These are phyloP conservation scores for Homarus gammarus DNA, from an alignment of 2,888 invertebrate genomes.

Conservation along the genomic window DNA sequence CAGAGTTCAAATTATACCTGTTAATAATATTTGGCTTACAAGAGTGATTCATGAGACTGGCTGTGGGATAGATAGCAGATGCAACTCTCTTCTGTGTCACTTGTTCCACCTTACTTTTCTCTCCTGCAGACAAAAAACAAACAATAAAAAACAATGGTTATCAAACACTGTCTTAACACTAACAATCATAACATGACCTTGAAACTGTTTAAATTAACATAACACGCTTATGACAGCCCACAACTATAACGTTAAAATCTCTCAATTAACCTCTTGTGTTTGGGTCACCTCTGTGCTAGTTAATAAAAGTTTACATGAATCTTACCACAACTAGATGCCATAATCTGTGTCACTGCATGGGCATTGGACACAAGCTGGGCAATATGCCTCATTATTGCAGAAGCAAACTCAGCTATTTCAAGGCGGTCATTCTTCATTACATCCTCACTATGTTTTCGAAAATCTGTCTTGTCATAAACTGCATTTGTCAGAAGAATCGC, in stretches of 20 bases:
- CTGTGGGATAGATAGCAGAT: slow-evolving; percentile 91
- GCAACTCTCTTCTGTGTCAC: slow-evolving; percentile 82
- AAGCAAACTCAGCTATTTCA: slow-evolving; percentile 83
- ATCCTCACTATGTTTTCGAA: slow-evolving; percentile 18
- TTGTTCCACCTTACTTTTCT: slow-evolving; percentile 28
- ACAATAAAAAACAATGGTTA: background rate
- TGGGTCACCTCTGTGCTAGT: too few species aligned
- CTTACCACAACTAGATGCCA: slow-evolving; percentile 77
- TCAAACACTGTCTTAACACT: background rate
- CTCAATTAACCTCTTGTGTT: too few species aligned
- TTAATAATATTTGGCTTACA: slow-evolving; percentile 91
- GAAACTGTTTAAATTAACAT: too few species aligned
- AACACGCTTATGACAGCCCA: too few species aligned
- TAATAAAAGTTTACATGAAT: too few species aligned
- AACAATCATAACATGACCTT: too few species aligned
- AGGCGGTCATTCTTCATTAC: slow-evolving; percentile 84
- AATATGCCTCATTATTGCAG: slow-evolving; percentile 86
- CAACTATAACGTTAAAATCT: too few species aligned
- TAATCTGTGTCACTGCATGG: slow-evolving; percentile 83
- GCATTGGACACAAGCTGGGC: slow-evolving; percentile 91
- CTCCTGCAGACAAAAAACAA: background rate
- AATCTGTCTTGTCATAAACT: slow-evolving; percentile 57
- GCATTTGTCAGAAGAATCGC: slow-evolving; percentile 83
- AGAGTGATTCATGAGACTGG: slow-evolving; percentile 95
- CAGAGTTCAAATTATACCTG: slow-evolving; percentile 81